phyloP scores from a whole-genome alignment of 1,140 invertebrate genomes.

The Thaumetopoea pityocampa region DNA sequence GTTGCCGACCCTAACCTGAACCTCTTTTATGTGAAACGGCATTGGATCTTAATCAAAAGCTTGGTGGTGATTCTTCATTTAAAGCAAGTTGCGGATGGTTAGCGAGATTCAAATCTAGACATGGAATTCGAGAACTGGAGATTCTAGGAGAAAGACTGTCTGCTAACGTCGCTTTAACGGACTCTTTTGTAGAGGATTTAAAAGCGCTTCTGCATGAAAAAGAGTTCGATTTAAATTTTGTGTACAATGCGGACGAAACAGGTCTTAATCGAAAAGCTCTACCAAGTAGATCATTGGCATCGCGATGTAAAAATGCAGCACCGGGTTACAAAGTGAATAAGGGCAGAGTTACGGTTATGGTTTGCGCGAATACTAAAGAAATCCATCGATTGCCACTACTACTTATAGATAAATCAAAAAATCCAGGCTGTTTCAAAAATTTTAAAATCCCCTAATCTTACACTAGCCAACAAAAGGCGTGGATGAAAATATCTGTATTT shows the following conservation, averaged over 20 bases:
- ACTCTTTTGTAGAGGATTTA: slow-evolving; percentile 29
- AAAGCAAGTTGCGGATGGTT: slow-evolving; percentile 11
- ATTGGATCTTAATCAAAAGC: not conserved
- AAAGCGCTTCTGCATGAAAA: slow-evolving; percentile 19
- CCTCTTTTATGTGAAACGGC: not conserved
- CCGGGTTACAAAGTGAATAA: slow-evolving; percentile 45
- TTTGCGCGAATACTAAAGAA: slow-evolving; percentile 51
- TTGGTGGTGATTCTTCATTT: slow-evolving; percentile 2
- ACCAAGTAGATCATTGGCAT: slow-evolving; percentile 44
- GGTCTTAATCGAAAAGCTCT: slow-evolving; percentile 57
- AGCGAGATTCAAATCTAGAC: slow-evolving; percentile 28
- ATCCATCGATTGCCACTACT: slow-evolving; percentile 46
- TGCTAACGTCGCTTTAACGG: slow-evolving; percentile 22
- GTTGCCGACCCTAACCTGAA: too few species aligned
- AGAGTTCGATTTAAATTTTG: slow-evolving; percentile 21
- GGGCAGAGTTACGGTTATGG: slow-evolving; percentile 44
- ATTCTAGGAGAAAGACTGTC: slow-evolving; percentile 28
- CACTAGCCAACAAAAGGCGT: slow-evolving; percentile 19
- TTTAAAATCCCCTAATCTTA: slow-evolving; percentile 30
- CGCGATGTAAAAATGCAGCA: slow-evolving; percentile 38
- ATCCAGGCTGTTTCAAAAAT: slow-evolving; percentile 33
- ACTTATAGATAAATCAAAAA: slow-evolving; percentile 32
- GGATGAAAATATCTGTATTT: slow-evolving; percentile 13
- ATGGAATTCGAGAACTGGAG: slow-evolving; percentile 29
- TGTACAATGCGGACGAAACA: slow-evolving; percentile 62